A percentile compares a stretch with the other conserved stretches of the same genome.
Evolutionary conservation across 2,888 invertebrate species (phyloP).

Genomic region (Temnothorax rugatulus): DNA sequence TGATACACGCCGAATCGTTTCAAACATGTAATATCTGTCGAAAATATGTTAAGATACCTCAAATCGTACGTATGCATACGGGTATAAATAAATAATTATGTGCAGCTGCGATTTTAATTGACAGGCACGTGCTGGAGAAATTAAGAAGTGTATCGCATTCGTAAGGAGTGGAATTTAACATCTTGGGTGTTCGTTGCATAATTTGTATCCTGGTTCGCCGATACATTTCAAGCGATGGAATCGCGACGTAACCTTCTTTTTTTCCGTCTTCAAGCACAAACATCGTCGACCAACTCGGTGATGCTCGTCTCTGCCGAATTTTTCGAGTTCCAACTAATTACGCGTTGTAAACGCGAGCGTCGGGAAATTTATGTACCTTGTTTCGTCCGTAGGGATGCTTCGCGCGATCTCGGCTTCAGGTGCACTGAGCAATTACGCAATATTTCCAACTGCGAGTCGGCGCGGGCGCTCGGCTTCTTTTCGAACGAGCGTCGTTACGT

Average conservation of each 20-base stretch:
- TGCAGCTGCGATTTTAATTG: conserved; percentile 54
- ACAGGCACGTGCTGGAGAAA: conserved; percentile 38
- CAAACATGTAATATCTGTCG: background rate
- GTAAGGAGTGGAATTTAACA: conserved; percentile 43
- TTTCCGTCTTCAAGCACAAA: conserved; percentile 27
- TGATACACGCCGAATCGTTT: background rate
- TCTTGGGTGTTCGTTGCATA: conserved; percentile 52
- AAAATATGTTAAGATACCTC: conserved; percentile 7
- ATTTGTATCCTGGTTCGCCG: conserved; percentile 50
- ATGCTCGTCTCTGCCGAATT: conserved; percentile 70
- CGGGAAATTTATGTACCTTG: conserved; percentile 79
- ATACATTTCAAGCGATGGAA: conserved; percentile 29
- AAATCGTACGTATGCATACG: background rate
- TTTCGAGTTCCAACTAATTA: conserved; percentile 81
- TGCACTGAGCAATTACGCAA: conserved; percentile 78
- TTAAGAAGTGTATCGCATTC: conserved; percentile 37
- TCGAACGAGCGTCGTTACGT: conserved; percentile 60
- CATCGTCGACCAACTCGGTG: conserved; percentile 34
- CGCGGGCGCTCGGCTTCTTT: background rate
- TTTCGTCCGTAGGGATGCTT: conserved; percentile 66
- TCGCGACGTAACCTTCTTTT: conserved; percentile 51
- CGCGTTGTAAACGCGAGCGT: conserved; percentile 74
- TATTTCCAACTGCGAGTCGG: conserved; percentile 68
- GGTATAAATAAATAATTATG: conserved; percentile 42
- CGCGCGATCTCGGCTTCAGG: conserved; percentile 59